These are phyloP conservation scores for Paradisaea rubra DNA, from an alignment of 2,113 vertebrate species.

Conservation along the genomic window DNA sequence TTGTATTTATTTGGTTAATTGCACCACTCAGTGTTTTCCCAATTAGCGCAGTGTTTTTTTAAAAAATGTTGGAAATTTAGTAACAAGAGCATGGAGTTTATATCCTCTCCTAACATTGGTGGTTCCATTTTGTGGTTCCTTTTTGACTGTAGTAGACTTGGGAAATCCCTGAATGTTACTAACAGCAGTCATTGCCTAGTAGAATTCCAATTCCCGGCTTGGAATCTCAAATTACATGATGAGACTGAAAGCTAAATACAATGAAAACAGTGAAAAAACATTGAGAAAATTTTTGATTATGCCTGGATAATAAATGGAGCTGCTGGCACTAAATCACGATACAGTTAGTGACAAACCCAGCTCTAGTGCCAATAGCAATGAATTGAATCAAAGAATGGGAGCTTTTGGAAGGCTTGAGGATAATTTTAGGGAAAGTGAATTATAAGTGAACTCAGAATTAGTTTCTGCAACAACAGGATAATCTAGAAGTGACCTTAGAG, in stretches of 20 bases:
- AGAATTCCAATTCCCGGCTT: background rate
- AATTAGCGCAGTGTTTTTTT: background rate
- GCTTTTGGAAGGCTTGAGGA: background rate
- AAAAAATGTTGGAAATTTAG: background rate
- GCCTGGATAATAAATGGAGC: background rate
- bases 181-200: background rate
- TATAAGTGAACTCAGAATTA: background rate
- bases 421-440: slow-evolving; percentile 12
- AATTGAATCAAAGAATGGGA: background rate
- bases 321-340: background rate
- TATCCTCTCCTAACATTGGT: background rate
- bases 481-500: background rate
- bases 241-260: background rate
- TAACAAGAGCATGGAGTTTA: background rate
- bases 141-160: background rate
- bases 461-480: background rate
- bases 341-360: background rate
- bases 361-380: background rate
- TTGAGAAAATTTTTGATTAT: background rate
- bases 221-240: background rate
- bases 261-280: background rate
- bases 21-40: background rate
- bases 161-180: background rate
- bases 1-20: background rate
- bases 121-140: background rate